Base-by-base conservation (phyloP, 2,113 vertebrate genomes). In the Saguinus imperator region DNA sequence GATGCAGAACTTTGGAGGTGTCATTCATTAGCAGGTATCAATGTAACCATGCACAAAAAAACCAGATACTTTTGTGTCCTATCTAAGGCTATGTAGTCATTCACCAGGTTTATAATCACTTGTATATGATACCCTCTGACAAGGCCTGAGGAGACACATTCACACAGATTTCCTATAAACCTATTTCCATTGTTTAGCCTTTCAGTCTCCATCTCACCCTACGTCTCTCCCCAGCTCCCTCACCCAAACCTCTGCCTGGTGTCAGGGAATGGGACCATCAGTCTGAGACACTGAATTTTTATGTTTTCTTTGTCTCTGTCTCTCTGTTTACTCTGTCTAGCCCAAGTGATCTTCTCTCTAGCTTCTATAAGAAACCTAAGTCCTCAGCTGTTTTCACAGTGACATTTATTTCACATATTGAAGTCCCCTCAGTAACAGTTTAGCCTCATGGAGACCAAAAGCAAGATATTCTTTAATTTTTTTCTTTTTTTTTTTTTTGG, bases 361-460 rank as follows among this genome's bases (percentile, higher is more conserved):
- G 6, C 58, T 5, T 37, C n/a, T 0, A 5, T 0, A 8, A 18
- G 6, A 87, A 6, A 27, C 1, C 40, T 20, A 13, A 0, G 16
- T 72, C 12, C 6, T 43, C 10, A 21, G 5, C 9, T 94, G 4
- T 70, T 27, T 48, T 75, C 55, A 45, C 10, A 50, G 7, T 45
- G 18, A 52, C 20, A 25, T 1, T 57, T 92, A 17, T 37, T 8
- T 57, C 45, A 68, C 3, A 13, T 35, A 23, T 7, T 18, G 40
- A 90, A 25, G 7, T 2, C 27, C 27, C 35, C 77, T 12, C 10
- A 9, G 21, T 32, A 29, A 32, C 5, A 55, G 0, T n/a, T 70
- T 61, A 82, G 11, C 12, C 61, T 79, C 87, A 43, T 40, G 25
- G 16, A 61, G 4, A 89, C 27, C n/a, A 92, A 87, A 92, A 18